A percentile compares a stretch with the other conserved stretches of the same genome.
These are phyloP conservation scores for Tetrao urogallus DNA, from an alignment of 2,113 vertebrate species.

Conservation along the genomic window DNA sequence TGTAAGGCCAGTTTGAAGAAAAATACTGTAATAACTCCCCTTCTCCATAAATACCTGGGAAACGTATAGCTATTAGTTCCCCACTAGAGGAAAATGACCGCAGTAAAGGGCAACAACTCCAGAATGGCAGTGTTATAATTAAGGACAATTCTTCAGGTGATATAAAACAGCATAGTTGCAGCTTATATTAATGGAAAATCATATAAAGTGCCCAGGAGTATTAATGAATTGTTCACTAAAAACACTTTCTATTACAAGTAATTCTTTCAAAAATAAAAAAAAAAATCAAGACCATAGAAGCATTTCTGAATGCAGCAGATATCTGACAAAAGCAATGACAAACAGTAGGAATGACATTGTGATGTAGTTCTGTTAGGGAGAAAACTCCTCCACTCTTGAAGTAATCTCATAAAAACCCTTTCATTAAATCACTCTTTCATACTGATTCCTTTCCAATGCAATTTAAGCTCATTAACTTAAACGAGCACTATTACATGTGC, in stretches of 20 bases:
- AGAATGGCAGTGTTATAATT: background rate
- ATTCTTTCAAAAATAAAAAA: background rate
- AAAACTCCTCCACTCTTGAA: background rate
- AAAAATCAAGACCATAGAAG: background rate
- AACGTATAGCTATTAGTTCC: background rate
- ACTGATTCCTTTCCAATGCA: background rate
- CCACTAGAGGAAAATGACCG: background rate
- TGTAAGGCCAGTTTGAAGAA: background rate
- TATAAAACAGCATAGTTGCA: background rate
- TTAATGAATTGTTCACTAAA: background rate
- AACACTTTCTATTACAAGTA: background rate
- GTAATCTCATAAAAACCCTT: background rate
- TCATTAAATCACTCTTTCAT: slow-evolving; percentile 35
- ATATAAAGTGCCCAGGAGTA: background rate
- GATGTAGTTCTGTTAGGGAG: slow-evolving; percentile 8
- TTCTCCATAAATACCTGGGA: background rate
- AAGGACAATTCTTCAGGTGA: background rate
- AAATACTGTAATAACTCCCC: background rate
- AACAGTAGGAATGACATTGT: slow-evolving; percentile 25
- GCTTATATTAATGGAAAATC: background rate
- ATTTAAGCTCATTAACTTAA: slow-evolving; percentile 30
- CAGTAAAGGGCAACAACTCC: background rate
- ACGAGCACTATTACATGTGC: slow-evolving; percentile 1
- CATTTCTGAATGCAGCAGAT: background rate
- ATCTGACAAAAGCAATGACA: slow-evolving; percentile 14